Conservation (phyloP, 2,113 vertebrate genomes). For the Cyprinus carpio region DNA sequence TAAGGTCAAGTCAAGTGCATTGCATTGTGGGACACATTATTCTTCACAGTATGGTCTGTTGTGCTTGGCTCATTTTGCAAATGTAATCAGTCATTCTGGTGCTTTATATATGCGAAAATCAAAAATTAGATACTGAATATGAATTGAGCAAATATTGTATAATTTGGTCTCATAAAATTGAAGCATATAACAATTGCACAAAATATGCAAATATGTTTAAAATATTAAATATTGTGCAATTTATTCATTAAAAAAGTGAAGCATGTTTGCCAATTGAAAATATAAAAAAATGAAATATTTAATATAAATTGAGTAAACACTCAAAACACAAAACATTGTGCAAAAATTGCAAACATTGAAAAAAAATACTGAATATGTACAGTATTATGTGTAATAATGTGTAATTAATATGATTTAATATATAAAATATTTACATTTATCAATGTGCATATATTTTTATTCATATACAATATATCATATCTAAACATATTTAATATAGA, state of each 20-base stretch:
- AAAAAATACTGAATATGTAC: too few species aligned
- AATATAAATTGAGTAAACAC: neutral
- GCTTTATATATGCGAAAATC: neutral
- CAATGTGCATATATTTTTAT: too few species aligned
- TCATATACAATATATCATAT: too few species aligned
- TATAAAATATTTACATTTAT: too few species aligned
- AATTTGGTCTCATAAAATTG: too few species aligned
- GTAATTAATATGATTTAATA: too few species aligned
- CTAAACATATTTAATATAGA: too few species aligned
- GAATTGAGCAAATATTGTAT: neutral
- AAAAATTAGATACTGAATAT: neutral
- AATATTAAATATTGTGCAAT: neutral
- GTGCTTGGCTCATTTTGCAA: neutral
- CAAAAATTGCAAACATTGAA: too few species aligned
- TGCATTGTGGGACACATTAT: neutral
- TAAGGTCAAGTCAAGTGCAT: conserved; percentile 7
- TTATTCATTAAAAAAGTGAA: neutral
- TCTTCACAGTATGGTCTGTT: neutral
- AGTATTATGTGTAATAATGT: too few species aligned
- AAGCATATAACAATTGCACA: neutral
- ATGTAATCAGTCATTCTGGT: neutral
- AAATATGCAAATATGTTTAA: neutral
- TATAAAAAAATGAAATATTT: neutral
- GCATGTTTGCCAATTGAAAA: neutral
- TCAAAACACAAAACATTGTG: too few species aligned